Base-by-base conservation (phyloP, 1,140 invertebrate species). In the Oedothorax gibbosus region DNA sequence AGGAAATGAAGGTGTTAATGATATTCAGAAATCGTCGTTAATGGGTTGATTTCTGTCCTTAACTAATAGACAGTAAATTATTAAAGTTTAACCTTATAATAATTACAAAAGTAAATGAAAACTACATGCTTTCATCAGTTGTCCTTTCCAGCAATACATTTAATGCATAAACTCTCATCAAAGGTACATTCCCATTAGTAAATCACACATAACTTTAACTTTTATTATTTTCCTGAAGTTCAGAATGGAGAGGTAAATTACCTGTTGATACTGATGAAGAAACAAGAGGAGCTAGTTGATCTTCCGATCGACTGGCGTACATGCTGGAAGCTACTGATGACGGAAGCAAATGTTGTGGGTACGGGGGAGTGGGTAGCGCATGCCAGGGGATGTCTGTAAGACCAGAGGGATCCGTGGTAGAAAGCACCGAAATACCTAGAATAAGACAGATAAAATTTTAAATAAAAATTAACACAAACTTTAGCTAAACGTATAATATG, bases 331-430 rank as follows among this genome's bases (percentile, higher is more conserved):
- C 18, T 9, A 73, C 80, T 14, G 80, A 72, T 8, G 80, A 72
- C 7, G 80, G 80, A 18, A 71, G 20, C 51, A 80, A 57, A 71
- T 69, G 50, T 35, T 66, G 49, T n/a, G 78, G 78, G 20, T 71
- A 80, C 2, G 64, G 66, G 60, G 80, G 80, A 35, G 56, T 73
- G 14, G 80, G 80, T 3, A 82, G 18, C 7, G 54, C 80, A 53
- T 82, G 20, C 80, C 80, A 82, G 15, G 80, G 80, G 20, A 82
- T 82, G 15, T 82, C 80, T 15, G 69, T 57, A 14, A 69, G 35
- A 56, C 35, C 21, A 20, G 35, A 21, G 5, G 66, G 14, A 10
- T 77, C 64, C 6, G 62, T 21, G 20, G 69, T 53, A 7, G 66
- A 57, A 65, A 20, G 14, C 12, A 64, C 21, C 4, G n/a, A n/a